Evolutionary conservation across 2,113 vertebrate species (phyloP), one percentile per base, ranked within the genome.

Genomic region (Protomyctophum bolini): DNA sequence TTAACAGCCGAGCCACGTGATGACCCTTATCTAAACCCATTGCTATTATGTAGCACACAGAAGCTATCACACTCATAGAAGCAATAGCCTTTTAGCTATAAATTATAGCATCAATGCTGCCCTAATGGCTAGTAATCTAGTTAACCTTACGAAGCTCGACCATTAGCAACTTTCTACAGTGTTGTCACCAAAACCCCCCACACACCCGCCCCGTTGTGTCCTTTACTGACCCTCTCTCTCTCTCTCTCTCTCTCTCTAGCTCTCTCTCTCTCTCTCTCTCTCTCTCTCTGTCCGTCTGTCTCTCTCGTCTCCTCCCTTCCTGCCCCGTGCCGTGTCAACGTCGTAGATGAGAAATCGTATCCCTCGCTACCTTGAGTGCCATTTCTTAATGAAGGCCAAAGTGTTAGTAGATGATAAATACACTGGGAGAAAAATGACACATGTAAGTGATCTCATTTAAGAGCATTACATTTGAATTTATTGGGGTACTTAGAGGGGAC

Each of bases 381-480:
- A 91, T 93, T 94, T 92, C 88, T 91, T 93, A 93, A 94, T 93
- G 92, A 93, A 93, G 92, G 91, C 92, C 91, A 92, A 91, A 87
- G 90, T 91, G 90, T 90, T 87, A 21, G 21, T 21, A 83, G 88
- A 91, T 93, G 91, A 92, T 92, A 93, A 93, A 92, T 92, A 93
- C 86, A 84, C 76, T 70, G 76, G 88, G 88, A 87, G 91, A 92
- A 89, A 91, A 94, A 94, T 88, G 91, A 88, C 89, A 93, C 90
- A 90, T 90, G 91, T 91, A 94, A 91, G 91, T 92, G 91, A 93
- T 92, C 88, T 93, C 89, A 92, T 93, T 92, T 90, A 88, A 87
- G 79, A 90, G 83, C 89, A 89, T 93, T 93, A 93, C 82, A 88
- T 90, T 89, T 90, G 82, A 92, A 93, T 93, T 94, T 93, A 93